Evolutionary conservation across 2,888 invertebrate species (phyloP).

Genomic region (Balanococcus diminutus): DNA sequence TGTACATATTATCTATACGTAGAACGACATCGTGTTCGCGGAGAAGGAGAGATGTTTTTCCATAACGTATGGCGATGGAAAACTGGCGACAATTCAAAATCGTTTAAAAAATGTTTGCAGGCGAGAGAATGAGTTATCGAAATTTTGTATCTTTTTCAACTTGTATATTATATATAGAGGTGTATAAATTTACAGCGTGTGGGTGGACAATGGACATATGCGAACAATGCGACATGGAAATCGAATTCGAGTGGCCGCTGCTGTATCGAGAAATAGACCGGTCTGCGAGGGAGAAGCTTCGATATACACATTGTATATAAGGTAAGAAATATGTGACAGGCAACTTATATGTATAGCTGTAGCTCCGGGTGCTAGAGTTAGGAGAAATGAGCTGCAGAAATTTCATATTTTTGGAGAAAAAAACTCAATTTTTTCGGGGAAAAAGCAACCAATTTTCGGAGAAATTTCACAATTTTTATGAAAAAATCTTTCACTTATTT

Average conservation of each 20-base stretch:
- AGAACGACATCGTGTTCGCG: background rate
- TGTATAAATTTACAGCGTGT: background rate
- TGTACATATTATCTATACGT: background rate
- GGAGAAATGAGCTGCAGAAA: too few relatives aligned
- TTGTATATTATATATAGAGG: background rate
- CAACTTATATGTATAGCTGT: too few relatives aligned
- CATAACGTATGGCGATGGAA: slow-evolving; percentile 1
- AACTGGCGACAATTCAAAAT: slow-evolving; percentile 27
- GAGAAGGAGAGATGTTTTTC: background rate
- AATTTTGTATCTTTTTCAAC: slow-evolving; percentile 13
- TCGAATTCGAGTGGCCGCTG: background rate
- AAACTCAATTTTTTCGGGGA: too few relatives aligned
- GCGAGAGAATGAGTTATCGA: slow-evolving; percentile 8
- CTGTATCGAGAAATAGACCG: background rate
- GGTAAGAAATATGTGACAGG: background rate
- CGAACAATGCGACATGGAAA: too few relatives aligned
- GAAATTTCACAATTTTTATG: too few relatives aligned
- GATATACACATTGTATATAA: background rate
- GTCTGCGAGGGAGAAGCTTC: background rate
- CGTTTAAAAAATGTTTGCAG: background rate
- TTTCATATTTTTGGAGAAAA: too few relatives aligned
- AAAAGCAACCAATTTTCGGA: too few relatives aligned
- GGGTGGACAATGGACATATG: slow-evolving; percentile 15
- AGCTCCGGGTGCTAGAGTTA: too few relatives aligned
- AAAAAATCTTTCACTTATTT: too few relatives aligned